A percentile compares a stretch with the other conserved stretches of the same genome.
These are phyloP conservation scores for Rhopalosiphum maidis DNA, from an alignment of 1,140 invertebrate genomes.

Conservation along the genomic window DNA sequence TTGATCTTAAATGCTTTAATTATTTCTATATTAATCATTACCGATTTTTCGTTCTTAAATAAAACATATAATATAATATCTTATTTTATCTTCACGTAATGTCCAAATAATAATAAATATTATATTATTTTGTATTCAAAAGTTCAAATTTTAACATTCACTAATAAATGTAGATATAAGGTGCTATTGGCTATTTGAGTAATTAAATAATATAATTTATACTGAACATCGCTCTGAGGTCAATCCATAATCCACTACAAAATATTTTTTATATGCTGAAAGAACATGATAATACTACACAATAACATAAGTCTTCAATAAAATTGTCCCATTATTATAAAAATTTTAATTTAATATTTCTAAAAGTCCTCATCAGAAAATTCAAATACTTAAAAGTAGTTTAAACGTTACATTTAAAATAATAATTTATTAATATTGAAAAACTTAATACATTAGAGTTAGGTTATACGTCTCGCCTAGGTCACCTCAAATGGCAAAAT, in stretches of 20 bases:
- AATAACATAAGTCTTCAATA: neutral
- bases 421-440: neutral
- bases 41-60: too few species aligned
- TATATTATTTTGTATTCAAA: too few species aligned
- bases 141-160: too few species aligned
- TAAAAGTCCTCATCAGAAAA: neutral
- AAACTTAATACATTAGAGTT: neutral
- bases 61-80: too few species aligned
- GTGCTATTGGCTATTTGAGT: too few species aligned
- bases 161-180: too few species aligned
- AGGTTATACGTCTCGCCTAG: neutral
- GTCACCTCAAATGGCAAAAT: neutral
- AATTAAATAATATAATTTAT: too few species aligned
- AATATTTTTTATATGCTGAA: neutral
- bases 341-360: neutral
- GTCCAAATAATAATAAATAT: too few species aligned
- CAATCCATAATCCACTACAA: neutral
- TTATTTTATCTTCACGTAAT: too few species aligned
- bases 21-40: too few species aligned
- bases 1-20: too few species aligned
- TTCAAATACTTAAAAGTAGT: neutral
- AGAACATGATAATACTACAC: neutral
- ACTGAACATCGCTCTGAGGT: neutral
- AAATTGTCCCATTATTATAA: neutral
- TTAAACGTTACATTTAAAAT: neutral